A percentile compares a stretch with the other conserved stretches of the same genome.
Evolutionary conservation across 2,888 invertebrate genomes (phyloP).

Genomic region (Ditylenchus weischeri): DNA sequence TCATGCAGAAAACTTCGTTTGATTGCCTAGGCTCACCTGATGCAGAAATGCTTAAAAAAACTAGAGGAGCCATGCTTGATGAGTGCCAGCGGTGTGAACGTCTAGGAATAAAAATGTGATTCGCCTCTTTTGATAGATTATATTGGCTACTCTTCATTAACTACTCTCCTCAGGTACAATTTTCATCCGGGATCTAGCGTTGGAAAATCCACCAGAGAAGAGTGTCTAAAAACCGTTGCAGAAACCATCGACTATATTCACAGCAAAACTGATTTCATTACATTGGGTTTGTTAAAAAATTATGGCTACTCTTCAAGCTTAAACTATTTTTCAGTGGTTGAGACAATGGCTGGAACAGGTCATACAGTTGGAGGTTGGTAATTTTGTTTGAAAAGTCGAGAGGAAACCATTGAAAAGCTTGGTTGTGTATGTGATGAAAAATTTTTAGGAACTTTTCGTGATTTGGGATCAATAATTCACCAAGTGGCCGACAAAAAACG

Average conservation of each 20-base stretch:
- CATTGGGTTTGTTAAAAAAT: slow-evolving; percentile 28
- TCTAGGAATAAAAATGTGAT: slow-evolving; percentile 62
- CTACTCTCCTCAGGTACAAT: not conserved
- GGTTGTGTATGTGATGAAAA: too few relatives aligned
- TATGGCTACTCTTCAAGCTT: not conserved
- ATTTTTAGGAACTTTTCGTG: slow-evolving; percentile 57
- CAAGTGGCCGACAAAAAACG: slow-evolving; percentile 59
- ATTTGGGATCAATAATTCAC: slow-evolving; percentile 59
- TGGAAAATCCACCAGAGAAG: slow-evolving; percentile 53
- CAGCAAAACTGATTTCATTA: slow-evolving; percentile 38
- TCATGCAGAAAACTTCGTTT: too few relatives aligned
- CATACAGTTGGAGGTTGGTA: slow-evolving; percentile 58
- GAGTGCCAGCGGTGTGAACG: slow-evolving; percentile 62
- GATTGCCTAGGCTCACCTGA: slow-evolving; percentile 55
- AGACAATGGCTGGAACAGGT: slow-evolving; percentile 61
- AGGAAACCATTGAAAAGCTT: too few relatives aligned
- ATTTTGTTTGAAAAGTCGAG: too few relatives aligned
- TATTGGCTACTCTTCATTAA: not conserved
- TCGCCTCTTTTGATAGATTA: slow-evolving; percentile 64
- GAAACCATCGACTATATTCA: slow-evolving; percentile 60
- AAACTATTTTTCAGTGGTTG: slow-evolving; percentile 55
- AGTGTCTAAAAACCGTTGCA: slow-evolving; percentile 59
- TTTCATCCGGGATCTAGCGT: slow-evolving; percentile 58
- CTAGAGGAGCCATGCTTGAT: slow-evolving; percentile 60
- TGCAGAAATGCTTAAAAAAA: slow-evolving; percentile 56